Evolutionary conservation across 92 coral and sea anemone genomes (phyloP).

Genomic region (Scolanthus callimorphus): DNA sequence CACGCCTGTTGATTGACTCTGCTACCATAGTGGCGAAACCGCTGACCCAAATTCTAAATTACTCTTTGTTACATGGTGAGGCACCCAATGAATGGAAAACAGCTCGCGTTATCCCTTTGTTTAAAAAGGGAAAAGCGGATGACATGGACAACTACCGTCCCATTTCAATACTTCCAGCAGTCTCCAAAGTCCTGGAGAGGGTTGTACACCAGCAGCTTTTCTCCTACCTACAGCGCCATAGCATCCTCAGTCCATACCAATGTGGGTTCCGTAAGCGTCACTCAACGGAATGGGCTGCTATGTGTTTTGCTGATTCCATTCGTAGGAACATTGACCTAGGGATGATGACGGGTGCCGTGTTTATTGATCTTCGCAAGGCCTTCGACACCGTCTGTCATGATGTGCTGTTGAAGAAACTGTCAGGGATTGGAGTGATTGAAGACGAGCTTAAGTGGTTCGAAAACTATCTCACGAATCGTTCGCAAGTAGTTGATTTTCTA

Average conservation of each 20-base stretch:
- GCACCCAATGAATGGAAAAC: too few species aligned
- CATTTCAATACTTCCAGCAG: constrained; percentile 39
- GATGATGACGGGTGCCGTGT: constrained; percentile 52
- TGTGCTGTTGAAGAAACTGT: constrained; percentile 21
- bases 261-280: constrained; percentile 55
- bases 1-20: too few species aligned
- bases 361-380: constrained; percentile 55
- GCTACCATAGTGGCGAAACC: too few species aligned
- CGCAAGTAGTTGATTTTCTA: constrained; percentile 8
- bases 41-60: constrained; percentile 34
- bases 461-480: constrained; percentile 13
- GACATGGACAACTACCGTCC: constrained; percentile 62
- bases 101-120: too few species aligned
- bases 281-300: constrained; percentile 44
- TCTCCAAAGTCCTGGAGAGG: constrained; percentile 41
- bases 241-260: constrained; percentile 43
- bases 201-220: constrained; percentile 45
- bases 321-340: constrained; percentile 56
- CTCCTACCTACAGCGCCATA: constrained; percentile 28
- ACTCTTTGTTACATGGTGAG: constrained; percentile 20
- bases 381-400: constrained; percentile 42
- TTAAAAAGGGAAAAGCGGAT: constrained; percentile 11
- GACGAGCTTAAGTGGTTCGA: constrained; percentile 34
- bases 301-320: constrained; percentile 51
- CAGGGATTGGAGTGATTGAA: constrained; percentile 9